Evolutionary conservation across 2,113 vertebrate genomes (phyloP).

Genomic region (Uria lomvia): DNA sequence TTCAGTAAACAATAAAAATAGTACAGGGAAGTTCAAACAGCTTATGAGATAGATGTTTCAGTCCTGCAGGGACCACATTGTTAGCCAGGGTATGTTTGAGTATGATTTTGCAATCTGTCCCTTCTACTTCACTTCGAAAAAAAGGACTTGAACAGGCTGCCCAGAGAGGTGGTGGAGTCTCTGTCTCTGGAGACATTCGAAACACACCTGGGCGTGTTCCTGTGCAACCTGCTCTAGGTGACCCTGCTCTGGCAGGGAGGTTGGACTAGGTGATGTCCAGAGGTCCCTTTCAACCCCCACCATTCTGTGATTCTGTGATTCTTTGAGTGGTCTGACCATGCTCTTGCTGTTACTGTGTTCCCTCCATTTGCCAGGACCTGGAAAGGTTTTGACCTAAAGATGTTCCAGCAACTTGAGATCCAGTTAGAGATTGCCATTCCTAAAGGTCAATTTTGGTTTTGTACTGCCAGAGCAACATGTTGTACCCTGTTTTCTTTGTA

Average conservation of each 20-base stretch:
- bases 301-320: too few relatives aligned
- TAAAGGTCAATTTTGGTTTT: background rate
- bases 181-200: too few relatives aligned
- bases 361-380: background rate
- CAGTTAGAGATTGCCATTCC: background rate
- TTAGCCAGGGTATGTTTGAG: background rate
- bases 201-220: too few relatives aligned
- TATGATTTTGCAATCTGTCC: background rate
- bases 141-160: background rate
- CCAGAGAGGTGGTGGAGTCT: too few relatives aligned
- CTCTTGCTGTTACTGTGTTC: background rate
- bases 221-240: too few relatives aligned
- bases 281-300: too few relatives aligned
- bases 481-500: background rate
- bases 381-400: background rate
- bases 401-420: background rate
- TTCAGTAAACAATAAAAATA: background rate
- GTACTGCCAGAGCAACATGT: background rate
- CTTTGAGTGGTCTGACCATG: background rate
- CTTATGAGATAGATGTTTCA: background rate
- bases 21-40: background rate
- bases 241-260: too few relatives aligned
- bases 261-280: too few relatives aligned
- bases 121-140: background rate
- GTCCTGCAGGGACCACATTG: fast-evolving